A percentile compares a stretch with the other conserved stretches of the same genome.
phyloP scores from a whole-genome alignment of 1,140 invertebrate genomes.

The Drosophila truncata region DNA sequence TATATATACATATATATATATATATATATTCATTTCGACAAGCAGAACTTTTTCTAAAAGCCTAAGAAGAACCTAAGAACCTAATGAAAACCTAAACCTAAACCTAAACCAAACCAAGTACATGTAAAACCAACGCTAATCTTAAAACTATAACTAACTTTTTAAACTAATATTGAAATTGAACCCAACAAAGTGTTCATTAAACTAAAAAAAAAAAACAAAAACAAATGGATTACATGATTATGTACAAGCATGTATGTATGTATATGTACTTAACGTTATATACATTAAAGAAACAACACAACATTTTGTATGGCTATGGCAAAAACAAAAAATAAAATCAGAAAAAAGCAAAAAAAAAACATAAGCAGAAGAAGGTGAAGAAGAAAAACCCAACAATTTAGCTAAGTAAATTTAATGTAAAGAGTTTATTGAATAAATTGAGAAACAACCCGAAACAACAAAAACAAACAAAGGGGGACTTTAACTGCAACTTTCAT shows the following conservation, averaged over 20 bases:
- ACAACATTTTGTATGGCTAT: slow-evolving; percentile 79
- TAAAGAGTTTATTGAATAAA: slow-evolving; percentile 76
- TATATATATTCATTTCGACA: slow-evolving; percentile 68
- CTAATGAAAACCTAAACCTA: slow-evolving; percentile 34
- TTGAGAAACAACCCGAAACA: slow-evolving; percentile 56
- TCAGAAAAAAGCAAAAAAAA: slow-evolving; percentile 14
- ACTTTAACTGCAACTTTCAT: slow-evolving; percentile 54
- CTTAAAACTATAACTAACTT: slow-evolving; percentile 71
- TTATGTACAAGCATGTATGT: slow-evolving; percentile 43
- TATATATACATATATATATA: not conserved
- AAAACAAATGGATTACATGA: slow-evolving; percentile 43
- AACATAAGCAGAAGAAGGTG: slow-evolving; percentile 33
- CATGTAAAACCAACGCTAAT: slow-evolving; percentile 65
- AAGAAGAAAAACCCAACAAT: slow-evolving; percentile 57
- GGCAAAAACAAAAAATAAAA: slow-evolving; percentile 33
- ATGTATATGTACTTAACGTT: slow-evolving; percentile 50
- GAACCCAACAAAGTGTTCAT: slow-evolving; percentile 83
- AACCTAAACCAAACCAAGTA: slow-evolving; percentile 46
- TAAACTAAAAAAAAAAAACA: slow-evolving; percentile 69
- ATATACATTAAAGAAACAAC: slow-evolving; percentile 57
- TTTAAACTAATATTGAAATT: slow-evolving; percentile 83
- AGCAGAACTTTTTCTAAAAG: slow-evolving; percentile 73
- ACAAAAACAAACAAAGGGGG: slow-evolving; percentile 11
- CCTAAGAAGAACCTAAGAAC: slow-evolving; percentile 14
- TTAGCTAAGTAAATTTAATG: slow-evolving; percentile 74